Conservation (phyloP, 2,113 vertebrate genomes). For the Malurus elegans region DNA sequence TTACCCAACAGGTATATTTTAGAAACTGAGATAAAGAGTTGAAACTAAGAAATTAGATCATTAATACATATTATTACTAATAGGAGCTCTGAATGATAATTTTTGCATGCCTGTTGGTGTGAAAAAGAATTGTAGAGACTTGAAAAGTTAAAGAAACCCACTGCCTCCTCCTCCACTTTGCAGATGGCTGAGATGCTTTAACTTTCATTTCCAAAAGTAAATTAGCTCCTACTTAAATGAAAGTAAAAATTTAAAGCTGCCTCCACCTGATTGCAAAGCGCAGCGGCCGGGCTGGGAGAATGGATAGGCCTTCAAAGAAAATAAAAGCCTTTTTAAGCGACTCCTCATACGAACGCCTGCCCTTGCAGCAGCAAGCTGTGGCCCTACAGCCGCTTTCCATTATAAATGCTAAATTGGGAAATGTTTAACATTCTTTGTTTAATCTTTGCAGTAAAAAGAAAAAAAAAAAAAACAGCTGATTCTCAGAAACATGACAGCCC, state of each 20-base stretch:
- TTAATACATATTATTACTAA: not conserved
- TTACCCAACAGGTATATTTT: not conserved
- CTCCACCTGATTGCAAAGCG: conserved; percentile 33
- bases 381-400: conserved; percentile 42
- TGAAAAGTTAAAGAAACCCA: conserved; percentile 41
- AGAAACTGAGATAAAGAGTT: not conserved
- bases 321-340: conserved; percentile 29
- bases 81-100: not conserved
- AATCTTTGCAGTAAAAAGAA: conserved; percentile 43
- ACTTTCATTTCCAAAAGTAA: conserved; percentile 41
- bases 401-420: conserved; percentile 56
- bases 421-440: conserved; percentile 46
- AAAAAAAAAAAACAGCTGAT: conserved; percentile 55
- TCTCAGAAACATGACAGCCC: conserved; percentile 37
- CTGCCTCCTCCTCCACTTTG: conserved; percentile 34
- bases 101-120: not conserved
- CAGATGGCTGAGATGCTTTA: conserved; percentile 42
- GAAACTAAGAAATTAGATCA: conserved; percentile 5
- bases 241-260: conserved; percentile 31
- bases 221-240: conserved; percentile 41
- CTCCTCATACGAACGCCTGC: not conserved
- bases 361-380: conserved; percentile 34
- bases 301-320: conserved; percentile 14
- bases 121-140: not conserved
- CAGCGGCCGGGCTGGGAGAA: not conserved